A percentile compares a stretch with the other conserved stretches of the same genome.
Evolutionary conservation across 1,140 invertebrate species (phyloP).

Genomic region (Bactericera cockerelli): DNA sequence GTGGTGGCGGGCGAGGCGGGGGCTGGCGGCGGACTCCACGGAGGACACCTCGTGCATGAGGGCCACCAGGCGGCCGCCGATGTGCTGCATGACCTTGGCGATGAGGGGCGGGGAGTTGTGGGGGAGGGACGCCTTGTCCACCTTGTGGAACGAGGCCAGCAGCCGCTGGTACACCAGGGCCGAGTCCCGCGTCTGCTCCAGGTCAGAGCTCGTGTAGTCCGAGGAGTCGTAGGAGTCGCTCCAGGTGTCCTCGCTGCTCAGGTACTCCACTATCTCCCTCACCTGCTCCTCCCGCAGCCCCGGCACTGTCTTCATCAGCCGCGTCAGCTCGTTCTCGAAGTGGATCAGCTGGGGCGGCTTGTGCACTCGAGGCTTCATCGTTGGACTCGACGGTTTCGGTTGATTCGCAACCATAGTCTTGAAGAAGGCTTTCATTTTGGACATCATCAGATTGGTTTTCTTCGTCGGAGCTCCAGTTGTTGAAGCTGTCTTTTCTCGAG

Average conservation of each 20-base stretch:
- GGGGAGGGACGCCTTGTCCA: slow-evolving; percentile 39
- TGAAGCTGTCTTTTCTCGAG: slow-evolving; percentile 72
- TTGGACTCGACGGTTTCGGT: slow-evolving; percentile 19
- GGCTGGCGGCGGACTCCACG: slow-evolving; percentile 31
- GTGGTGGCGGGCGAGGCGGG: slow-evolving; percentile 28
- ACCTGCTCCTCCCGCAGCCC: slow-evolving; percentile 79
- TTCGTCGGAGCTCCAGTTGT: slow-evolving; percentile 84
- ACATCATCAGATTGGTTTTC: slow-evolving; percentile 91
- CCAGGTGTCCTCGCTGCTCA: slow-evolving; percentile 82
- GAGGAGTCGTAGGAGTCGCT: slow-evolving; percentile 82
- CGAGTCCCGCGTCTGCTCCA: slow-evolving; percentile 50
- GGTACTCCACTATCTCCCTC: slow-evolving; percentile 76
- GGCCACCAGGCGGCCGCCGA: slow-evolving; percentile 71
- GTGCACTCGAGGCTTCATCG: slow-evolving; percentile 14
- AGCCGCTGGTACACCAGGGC: slow-evolving; percentile 69
- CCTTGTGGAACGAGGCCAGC: slow-evolving; percentile 61
- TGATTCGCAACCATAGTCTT: slow-evolving; percentile 60
- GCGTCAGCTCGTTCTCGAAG: slow-evolving; percentile 73
- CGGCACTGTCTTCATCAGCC: slow-evolving; percentile 81
- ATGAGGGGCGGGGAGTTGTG: slow-evolving; percentile 71
- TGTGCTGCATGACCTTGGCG: slow-evolving; percentile 83
- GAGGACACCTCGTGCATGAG: slow-evolving; percentile 84
- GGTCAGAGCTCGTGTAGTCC: slow-evolving; percentile 75
- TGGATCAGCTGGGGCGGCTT: slow-evolving; percentile 72
- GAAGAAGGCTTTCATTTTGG: slow-evolving; percentile 79